Evolutionary conservation across 1,140 invertebrate species (phyloP), one percentile per base, ranked within the genome.

Genomic region (Brachionus angularis): DNA sequence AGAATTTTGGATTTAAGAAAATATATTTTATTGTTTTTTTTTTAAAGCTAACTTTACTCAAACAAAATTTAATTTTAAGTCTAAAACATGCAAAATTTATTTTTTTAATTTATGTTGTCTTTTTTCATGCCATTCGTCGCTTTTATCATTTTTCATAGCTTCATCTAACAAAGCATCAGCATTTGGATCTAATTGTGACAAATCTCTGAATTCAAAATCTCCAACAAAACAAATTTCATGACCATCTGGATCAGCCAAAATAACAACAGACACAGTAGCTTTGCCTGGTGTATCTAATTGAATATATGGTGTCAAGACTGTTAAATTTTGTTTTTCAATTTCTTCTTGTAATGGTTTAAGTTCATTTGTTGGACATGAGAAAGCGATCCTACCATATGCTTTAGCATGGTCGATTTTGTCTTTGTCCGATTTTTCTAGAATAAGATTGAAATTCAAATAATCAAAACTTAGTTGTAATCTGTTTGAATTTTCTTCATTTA

Each of bases 151-250:
- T 14, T 12, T 33, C 36, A 49, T 73, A 36, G 55, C 42, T 3
- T 74, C 52, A 8, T 67, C 27, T 47, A 73, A 53, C 27, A 61
- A 21, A 16, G 25, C 50, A 58, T 53, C 33, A 16, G 88, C 91
- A 64, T 89, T 85, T 8, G 88, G 86, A 77, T 98, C 94, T 10
- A 91, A 85, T 76, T 90, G 84, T 0, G 93, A 96, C 29, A 98
- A 81, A 77, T 94, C 84, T 29, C 87, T 81, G 82, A 95, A 98
- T 27, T 87, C 91, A 83, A 96, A 92, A 76, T 96, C 93, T 74
- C 95, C 93, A 14, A 98, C 96, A 83, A 97, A 97, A 82, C 95
- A 97, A 73, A 98, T 98, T 84, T 98, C 94, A 83, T 98, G 94
- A 1, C 86, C 91, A 84, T 98, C 92, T 88, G 94, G 94, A 84